phyloP scores from a whole-genome alignment of 2,113 vertebrate species.

The Canis aureus region DNA sequence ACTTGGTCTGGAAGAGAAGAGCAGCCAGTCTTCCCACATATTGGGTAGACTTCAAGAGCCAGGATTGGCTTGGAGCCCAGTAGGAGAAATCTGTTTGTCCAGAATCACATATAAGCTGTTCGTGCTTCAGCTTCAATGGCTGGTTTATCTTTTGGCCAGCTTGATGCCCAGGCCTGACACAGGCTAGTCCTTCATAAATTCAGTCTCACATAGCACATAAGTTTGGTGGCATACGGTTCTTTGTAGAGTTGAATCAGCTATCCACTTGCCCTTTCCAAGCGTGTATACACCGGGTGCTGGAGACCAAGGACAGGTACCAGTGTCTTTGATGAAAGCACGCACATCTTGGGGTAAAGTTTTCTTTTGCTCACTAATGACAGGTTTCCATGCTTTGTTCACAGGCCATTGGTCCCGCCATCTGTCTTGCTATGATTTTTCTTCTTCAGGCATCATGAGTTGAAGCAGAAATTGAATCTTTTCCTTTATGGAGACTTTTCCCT shows the following conservation, averaged over 20 bases:
- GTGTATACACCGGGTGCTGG: not conserved
- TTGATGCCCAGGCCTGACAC: not conserved
- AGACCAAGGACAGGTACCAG: not conserved
- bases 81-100: slow-evolving; percentile 58
- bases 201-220: not conserved
- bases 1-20: slow-evolving; percentile 68
- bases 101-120: slow-evolving; percentile 4
- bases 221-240: not conserved
- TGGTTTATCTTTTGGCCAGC: accelerated
- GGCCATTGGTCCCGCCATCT: not conserved
- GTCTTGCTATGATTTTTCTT: not conserved
- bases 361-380: no score
- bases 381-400: not conserved
- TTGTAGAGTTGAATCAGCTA: not conserved
- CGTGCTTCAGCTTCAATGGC: not conserved
- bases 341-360: not conserved
- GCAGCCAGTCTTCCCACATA: slow-evolving; percentile 60
- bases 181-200: not conserved
- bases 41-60: slow-evolving; percentile 49
- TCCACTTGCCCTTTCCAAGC: no score
- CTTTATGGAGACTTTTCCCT: not conserved
- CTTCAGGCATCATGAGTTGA: not conserved
- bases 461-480: not conserved
- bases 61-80: slow-evolving; percentile 18
- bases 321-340: not conserved